Evolutionary conservation across 2,888 invertebrate species (phyloP).

Genomic region (Punctoribates punctum): DNA sequence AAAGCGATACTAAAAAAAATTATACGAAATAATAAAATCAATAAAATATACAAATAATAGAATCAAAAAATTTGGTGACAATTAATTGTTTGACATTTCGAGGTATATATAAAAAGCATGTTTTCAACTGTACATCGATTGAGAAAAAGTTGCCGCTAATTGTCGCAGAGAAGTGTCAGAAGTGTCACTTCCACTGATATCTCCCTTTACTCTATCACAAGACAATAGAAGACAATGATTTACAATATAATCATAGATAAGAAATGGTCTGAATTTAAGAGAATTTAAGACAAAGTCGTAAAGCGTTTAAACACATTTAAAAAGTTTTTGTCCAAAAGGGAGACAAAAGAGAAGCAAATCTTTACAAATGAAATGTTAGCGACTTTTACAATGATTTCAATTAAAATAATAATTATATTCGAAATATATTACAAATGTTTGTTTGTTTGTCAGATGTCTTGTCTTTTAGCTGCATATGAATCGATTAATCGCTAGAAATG

Average conservation of each 20-base stretch:
- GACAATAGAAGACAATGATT: slow-evolving; percentile 19
- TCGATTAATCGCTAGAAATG: too few relatives aligned
- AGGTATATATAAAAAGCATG: not conserved
- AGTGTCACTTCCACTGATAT: not conserved
- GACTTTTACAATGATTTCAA: not conserved
- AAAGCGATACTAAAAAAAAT: not conserved
- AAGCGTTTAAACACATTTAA: not conserved
- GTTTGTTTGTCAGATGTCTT: too few relatives aligned
- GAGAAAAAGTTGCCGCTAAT: slow-evolving; percentile 19
- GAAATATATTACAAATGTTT: too few relatives aligned
- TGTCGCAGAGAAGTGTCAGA: not conserved
- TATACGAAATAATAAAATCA: not conserved
- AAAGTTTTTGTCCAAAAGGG: not conserved
- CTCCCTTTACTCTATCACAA: slow-evolving; percentile 15
- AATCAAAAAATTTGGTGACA: not conserved
- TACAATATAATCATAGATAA: slow-evolving; percentile 1
- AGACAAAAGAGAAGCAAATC: slow-evolving; percentile 3
- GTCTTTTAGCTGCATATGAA: too few relatives aligned
- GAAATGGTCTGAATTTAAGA: too few relatives aligned
- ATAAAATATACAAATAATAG: not conserved
- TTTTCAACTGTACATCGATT: not conserved
- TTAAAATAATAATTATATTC: too few relatives aligned
- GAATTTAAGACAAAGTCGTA: not conserved
- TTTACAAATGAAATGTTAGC: not conserved
- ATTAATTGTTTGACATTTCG: not conserved